Conservation (phyloP, 2,888 invertebrate genomes). For the Xestoiulus laeticollis region DNA sequence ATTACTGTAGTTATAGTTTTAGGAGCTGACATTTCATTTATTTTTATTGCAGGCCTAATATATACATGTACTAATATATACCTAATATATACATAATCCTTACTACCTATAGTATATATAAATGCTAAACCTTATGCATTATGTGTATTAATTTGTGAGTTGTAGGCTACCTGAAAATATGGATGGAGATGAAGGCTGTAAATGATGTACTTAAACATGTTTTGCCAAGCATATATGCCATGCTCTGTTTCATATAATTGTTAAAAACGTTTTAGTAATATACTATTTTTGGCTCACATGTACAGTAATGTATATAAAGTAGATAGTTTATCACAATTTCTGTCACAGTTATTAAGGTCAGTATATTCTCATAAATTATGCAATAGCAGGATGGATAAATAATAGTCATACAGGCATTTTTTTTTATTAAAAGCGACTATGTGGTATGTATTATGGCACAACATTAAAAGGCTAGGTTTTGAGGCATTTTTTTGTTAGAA, state of each 20-base stretch:
- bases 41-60: not conserved
- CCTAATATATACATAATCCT: not conserved
- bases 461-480: not conserved
- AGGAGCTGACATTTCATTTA: not conserved
- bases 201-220: not conserved
- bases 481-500: not conserved
- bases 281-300: not conserved
- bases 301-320: not conserved
- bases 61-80: not conserved
- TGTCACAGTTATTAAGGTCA: not conserved
- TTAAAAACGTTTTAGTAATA: not conserved
- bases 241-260: not conserved
- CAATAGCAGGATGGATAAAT: not conserved
- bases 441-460: not conserved
- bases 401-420: not conserved
- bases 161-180: not conserved
- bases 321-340: not conserved
- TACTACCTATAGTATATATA: not conserved
- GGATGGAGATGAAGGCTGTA: not conserved
- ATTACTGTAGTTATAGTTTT: not conserved
- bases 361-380: not conserved
- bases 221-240: not conserved
- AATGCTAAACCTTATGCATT: not conserved
- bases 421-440: not conserved
- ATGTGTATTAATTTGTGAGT: not conserved